Evolutionary conservation across 64 coral and sea anemone genomes (phyloP).

Genomic region (Stichodactyla helianthus): DNA sequence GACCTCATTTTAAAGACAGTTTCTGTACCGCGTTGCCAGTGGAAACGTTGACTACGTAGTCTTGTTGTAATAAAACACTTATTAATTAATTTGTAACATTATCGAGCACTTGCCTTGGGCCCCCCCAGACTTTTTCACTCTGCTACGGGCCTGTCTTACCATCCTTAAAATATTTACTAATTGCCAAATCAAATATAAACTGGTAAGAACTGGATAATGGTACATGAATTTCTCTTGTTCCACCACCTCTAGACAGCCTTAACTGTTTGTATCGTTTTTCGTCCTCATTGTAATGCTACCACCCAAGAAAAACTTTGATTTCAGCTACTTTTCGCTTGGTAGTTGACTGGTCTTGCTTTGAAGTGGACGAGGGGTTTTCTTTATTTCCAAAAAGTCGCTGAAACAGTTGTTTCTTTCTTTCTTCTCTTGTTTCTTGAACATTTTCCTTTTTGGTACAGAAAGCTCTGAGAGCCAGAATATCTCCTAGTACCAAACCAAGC

Average conservation of each 20-base stretch:
- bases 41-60: too few relatives aligned
- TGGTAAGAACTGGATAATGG: constrained; percentile 21
- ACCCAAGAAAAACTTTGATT: constrained; percentile 24
- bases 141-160: too few relatives aligned
- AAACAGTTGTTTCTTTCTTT: constrained; percentile 4
- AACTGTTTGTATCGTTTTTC: constrained; percentile 27
- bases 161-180: constrained; percentile 10
- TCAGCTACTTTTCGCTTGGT: not conserved
- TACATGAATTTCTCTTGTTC: constrained; percentile 10
- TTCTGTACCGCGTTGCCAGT: too few relatives aligned
- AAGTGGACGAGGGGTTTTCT: not conserved
- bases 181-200: constrained; percentile 23
- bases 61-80: too few relatives aligned
- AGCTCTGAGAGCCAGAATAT: constrained; percentile 34
- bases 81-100: too few relatives aligned
- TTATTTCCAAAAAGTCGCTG: constrained; percentile 25
- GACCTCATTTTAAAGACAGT: too few relatives aligned
- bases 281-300: constrained; percentile 19
- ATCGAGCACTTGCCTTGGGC: too few relatives aligned
- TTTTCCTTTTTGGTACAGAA: constrained; percentile 21
- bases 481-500: constrained; percentile 18
- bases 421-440: constrained; percentile 1
- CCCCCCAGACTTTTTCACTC: too few relatives aligned
- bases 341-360: constrained; percentile 7
- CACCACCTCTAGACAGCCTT: constrained; percentile 22